Conservation (phyloP, 1,140 invertebrate genomes). For the Ruditapes philippinarum region DNA sequence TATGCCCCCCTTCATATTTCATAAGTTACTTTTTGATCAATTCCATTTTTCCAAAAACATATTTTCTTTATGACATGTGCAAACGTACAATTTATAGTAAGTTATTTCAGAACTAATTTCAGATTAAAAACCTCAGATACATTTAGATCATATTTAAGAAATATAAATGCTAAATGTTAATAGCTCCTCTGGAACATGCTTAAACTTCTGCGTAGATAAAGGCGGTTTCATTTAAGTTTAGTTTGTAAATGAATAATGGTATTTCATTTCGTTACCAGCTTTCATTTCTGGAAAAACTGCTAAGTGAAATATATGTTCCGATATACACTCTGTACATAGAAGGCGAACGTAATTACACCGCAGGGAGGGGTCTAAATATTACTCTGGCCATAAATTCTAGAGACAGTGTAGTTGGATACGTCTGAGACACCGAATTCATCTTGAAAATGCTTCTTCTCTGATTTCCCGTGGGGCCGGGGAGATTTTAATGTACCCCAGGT, state of each 20-base stretch:
- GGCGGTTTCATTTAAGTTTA: no score
- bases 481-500: slow-evolving; percentile 66
- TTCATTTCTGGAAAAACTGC: not conserved
- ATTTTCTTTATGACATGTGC: no score
- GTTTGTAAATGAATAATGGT: not conserved
- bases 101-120: no score
- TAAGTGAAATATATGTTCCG: slow-evolving; percentile 33
- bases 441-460: slow-evolving; percentile 63
- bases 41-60: no score
- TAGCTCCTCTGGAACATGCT: no score
- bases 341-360: slow-evolving; percentile 22
- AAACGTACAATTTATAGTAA: no score
- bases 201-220: no score
- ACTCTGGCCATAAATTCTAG: slow-evolving; percentile 55
- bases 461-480: slow-evolving; percentile 56
- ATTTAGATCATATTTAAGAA: no score
- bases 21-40: no score
- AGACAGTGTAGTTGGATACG: slow-evolving; percentile 39
- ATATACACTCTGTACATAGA: slow-evolving; percentile 42
- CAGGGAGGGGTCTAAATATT: slow-evolving; percentile 56
- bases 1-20: no score
- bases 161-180: no score
- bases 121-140: no score
- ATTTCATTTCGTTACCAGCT: not conserved
- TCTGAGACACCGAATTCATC: slow-evolving; percentile 49